phyloP scores from a whole-genome alignment of 2,888 invertebrate genomes.

The Thecocarcelia acutangulata region DNA sequence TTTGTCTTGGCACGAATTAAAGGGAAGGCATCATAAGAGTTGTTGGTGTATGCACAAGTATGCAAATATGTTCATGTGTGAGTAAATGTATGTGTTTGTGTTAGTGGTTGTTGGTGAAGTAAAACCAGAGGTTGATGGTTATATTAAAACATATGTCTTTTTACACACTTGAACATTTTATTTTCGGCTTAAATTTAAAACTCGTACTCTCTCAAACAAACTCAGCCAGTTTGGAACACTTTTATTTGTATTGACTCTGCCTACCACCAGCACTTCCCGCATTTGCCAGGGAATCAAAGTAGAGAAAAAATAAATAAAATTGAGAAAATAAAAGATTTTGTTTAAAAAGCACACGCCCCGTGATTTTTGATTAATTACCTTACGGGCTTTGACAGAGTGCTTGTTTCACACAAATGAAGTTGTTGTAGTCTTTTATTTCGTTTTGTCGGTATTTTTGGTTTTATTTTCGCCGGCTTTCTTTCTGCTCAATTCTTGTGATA shows the following conservation, averaged over 20 bases:
- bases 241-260: constrained; percentile 1
- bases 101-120: background rate
- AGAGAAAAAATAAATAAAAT: background rate
- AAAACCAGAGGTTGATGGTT: no score
- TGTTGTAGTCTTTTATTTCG: constrained; percentile 53
- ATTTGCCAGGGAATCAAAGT: background rate
- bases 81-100: background rate
- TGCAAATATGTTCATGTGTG: background rate
- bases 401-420: constrained; percentile 69
- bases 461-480: constrained; percentile 46
- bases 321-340: constrained; percentile 42
- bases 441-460: constrained; percentile 46
- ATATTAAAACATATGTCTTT: no score
- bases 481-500: constrained; percentile 37
- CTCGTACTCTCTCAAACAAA: background rate
- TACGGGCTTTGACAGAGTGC: constrained; percentile 67
- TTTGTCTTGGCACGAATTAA: background rate
- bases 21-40: background rate
- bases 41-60: background rate
- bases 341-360: constrained; percentile 78
- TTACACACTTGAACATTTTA: constrained; percentile 1
- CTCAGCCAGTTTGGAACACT: background rate
- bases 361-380: constrained; percentile 80
- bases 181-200: background rate
- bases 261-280: background rate